Evolutionary conservation across 1,140 invertebrate species (phyloP).

Genomic region (Gryon sp.): DNA sequence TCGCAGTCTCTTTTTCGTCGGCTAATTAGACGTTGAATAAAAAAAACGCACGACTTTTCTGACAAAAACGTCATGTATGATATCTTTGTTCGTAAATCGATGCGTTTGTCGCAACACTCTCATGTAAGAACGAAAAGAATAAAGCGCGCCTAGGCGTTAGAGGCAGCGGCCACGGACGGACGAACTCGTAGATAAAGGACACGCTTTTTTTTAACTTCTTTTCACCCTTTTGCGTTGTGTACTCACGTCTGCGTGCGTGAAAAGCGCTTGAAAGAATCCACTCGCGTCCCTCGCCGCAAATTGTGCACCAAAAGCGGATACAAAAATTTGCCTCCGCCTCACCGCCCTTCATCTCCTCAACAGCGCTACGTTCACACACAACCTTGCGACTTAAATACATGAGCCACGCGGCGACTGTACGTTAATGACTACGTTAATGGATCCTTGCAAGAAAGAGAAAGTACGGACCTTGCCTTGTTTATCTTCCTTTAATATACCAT

Average conservation of each 20-base stretch:
- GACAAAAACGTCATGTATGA: conserved; percentile 41
- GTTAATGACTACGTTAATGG: conserved; percentile 63
- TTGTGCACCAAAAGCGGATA: conserved; percentile 66
- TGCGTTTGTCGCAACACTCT: conserved; percentile 52
- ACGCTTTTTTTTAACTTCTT: conserved; percentile 63
- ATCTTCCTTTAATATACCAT: conserved; percentile 39
- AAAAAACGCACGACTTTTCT: conserved; percentile 49
- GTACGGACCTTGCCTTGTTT: conserved; percentile 44
- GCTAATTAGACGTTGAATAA: conserved; percentile 51
- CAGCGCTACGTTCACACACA: conserved; percentile 6
- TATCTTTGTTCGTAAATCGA: conserved; percentile 57
- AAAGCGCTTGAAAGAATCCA: conserved; percentile 66
- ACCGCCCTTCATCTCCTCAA: no score
- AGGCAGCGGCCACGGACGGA: conserved; percentile 46
- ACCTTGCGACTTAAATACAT: conserved; percentile 42
- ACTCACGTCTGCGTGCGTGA: conserved; percentile 65
- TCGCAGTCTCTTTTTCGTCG: conserved; percentile 5
- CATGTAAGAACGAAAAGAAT: conserved; percentile 43
- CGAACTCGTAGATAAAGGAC: conserved; percentile 63
- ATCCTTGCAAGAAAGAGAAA: conserved; percentile 57
- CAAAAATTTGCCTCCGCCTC: conserved; percentile 59
- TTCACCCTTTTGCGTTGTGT: conserved; percentile 64
- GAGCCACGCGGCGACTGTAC: conserved; percentile 31
- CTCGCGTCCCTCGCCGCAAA: conserved; percentile 65
- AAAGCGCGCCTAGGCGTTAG: conserved; percentile 40